Conservation (phyloP, 2,113 vertebrate genomes). For the Nanorana parkeri region DNA sequence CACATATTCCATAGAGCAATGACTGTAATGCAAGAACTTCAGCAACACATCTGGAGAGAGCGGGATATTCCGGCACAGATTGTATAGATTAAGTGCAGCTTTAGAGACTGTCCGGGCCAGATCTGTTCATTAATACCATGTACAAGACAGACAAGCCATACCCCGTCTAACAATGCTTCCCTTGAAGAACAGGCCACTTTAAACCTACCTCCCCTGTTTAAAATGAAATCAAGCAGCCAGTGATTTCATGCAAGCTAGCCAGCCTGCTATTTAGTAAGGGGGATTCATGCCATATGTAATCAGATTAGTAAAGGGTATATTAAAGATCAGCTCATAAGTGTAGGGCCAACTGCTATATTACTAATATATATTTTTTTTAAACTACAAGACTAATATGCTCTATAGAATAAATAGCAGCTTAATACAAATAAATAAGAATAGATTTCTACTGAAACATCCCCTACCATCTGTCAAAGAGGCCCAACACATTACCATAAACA, state of each 20-base stretch:
- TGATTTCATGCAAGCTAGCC: background rate
- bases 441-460: background rate
- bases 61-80: conserved; percentile 37
- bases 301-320: conserved; percentile 52
- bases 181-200: conserved; percentile 1
- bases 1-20: conserved; percentile 30
- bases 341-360: background rate
- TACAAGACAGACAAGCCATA: background rate
- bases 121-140: conserved; percentile 30
- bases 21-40: background rate
- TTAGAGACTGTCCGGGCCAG: conserved; percentile 34
- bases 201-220: background rate
- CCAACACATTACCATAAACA: background rate
- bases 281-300: conserved; percentile 41
- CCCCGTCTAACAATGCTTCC: conserved; percentile 12
- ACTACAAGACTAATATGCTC: too few species aligned
- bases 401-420: background rate
- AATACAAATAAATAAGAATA: background rate
- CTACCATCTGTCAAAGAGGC: conserved; percentile 11
- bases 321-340: background rate
- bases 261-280: conserved; percentile 36
- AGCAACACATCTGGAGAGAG: conserved; percentile 16
- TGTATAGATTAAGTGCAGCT: conserved; percentile 49
- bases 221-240: conserved; percentile 41
- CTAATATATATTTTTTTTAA: background rate